phyloP scores from a whole-genome alignment of 2,888 invertebrate species.

The Graphium colonna region DNA sequence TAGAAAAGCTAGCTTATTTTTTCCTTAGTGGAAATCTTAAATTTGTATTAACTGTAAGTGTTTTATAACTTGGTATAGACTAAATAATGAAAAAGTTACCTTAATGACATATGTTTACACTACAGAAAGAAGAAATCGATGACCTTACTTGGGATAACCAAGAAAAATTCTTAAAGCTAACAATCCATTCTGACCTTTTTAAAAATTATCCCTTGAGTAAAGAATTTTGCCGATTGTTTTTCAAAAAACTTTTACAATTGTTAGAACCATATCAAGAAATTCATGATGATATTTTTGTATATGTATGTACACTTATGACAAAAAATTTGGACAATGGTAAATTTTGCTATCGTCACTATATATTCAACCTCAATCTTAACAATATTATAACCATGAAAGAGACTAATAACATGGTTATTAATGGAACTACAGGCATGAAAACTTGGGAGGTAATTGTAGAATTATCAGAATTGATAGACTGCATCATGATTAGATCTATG shows the following conservation, averaged over 20 bases:
- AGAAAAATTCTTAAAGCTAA: conserved; percentile 77
- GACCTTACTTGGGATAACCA: conserved; percentile 76
- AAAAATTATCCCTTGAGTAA: conserved; percentile 81
- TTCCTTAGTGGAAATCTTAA: conserved; percentile 21
- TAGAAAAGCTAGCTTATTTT: conserved; percentile 11
- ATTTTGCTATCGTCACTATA: conserved; percentile 83
- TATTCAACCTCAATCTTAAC: conserved; percentile 52
- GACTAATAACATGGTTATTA: conserved; percentile 84
- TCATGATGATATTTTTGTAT: conserved; percentile 83
- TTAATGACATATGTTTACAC: conserved; percentile 24
- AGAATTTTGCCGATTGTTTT: conserved; percentile 82
- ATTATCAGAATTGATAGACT: background rate
- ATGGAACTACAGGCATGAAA: conserved; percentile 89
- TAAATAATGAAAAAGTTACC: too few relatives aligned
- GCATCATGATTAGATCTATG: background rate
- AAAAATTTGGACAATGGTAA: conserved; percentile 37
- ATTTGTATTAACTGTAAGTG: conserved; percentile 25
- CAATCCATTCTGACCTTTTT: conserved; percentile 76
- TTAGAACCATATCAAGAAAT: conserved; percentile 81
- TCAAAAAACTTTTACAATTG: conserved; percentile 81
- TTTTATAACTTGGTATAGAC: too few relatives aligned
- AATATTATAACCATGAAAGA: conserved; percentile 82
- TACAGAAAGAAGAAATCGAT: conserved; percentile 49
- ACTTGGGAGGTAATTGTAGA: conserved; percentile 88
- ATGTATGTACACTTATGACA: conserved; percentile 77